Conservation (phyloP, 2,797 vertebrate species). For the Mustela erminea region DNA sequence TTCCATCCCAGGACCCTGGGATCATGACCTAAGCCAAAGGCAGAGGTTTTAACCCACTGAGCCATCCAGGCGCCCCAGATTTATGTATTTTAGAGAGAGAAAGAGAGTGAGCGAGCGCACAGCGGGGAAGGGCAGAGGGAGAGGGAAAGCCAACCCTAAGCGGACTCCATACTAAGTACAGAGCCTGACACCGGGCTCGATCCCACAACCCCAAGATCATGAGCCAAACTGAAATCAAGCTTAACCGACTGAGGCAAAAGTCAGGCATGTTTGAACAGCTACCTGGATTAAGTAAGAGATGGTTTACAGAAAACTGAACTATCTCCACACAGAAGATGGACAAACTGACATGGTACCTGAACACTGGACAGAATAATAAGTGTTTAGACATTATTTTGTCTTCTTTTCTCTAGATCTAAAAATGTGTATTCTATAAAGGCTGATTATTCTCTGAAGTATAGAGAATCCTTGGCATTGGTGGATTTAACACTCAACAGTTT, state of each 20-base stretch:
- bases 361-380: background rate
- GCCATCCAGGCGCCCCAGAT: background rate
- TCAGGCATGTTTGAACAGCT: background rate
- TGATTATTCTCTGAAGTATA: background rate
- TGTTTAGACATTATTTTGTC: background rate
- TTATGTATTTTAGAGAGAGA: background rate
- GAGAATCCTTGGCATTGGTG: background rate
- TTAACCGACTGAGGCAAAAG: background rate
- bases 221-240: background rate
- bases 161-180: background rate
- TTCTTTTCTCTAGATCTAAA: background rate
- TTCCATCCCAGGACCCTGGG: too few species aligned
- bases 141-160: background rate
- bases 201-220: background rate
- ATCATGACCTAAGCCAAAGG: too few species aligned
- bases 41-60: too few species aligned
- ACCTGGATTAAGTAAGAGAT: background rate
- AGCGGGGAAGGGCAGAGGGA: background rate
- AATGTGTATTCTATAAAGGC: background rate
- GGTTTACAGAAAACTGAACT: background rate
- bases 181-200: accelerated
- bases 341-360: background rate
- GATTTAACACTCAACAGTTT: slow-evolving; percentile 16
- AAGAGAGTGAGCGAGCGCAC: accelerated
- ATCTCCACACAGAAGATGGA: background rate